Evolutionary conservation across 2,113 vertebrate genomes (phyloP), one percentile per base, ranked within the genome.

Genomic region (Gymnarchus niloticus): DNA sequence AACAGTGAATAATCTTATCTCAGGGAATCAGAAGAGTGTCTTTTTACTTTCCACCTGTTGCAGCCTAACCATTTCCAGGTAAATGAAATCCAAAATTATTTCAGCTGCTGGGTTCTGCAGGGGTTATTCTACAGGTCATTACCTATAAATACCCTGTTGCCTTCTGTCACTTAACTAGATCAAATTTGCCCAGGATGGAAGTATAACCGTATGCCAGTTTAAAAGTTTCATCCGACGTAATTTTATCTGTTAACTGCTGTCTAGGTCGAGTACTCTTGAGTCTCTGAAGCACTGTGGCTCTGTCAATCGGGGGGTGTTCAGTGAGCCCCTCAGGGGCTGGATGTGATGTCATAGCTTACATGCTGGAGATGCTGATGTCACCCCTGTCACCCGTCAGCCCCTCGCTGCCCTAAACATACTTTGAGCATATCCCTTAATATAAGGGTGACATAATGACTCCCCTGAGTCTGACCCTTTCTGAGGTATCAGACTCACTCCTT

Each of bases 341-440:
- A n/a, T n/a, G n/a, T n/a, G n/a, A n/a, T n/a, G n/a, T n/a, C n/a
- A n/a, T n/a, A n/a, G n/a, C n/a, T n/a, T n/a, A n/a, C n/a, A n/a
- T n/a, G n/a, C n/a, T n/a, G n/a, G n/a, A n/a, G n/a, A 61, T 61
- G n/a, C 59, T 28, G 59, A 61, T 61, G 59, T 61, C 59, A 61
- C 8, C n/a, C n/a, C 3, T 61, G 59, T 9, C 59, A 3, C 59
- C 25, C 28, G n/a, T 23, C 59, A 2, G n/a, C 23, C 9, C 59
- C 28, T 25, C 59, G 8, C 59, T 25, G n/a, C 3, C 28, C 23
- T 61, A 25, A 61, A 65, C 61, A 65, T 10, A 65, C 28, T 28
- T 65, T 9, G 25, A 33, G 61, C 28, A 65, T 37, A 4, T 1
- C 25, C n/a, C 8, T 9, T 61, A 4, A 1, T 61, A 25, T 28